A percentile compares a stretch with the other conserved stretches of the same genome.
phyloP scores from a whole-genome alignment of 2,888 invertebrate genomes.

The Zele albiditarsus region DNA sequence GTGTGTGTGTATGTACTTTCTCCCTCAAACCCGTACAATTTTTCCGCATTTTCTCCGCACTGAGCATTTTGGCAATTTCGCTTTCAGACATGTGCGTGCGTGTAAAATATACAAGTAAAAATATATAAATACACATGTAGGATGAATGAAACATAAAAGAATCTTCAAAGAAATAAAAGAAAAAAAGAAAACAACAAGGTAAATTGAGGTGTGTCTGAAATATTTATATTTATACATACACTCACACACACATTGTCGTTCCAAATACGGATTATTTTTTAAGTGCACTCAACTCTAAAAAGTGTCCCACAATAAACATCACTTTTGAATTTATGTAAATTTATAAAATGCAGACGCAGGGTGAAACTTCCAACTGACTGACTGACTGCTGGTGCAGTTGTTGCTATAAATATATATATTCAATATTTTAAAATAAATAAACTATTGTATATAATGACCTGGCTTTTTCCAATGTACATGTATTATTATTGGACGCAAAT shows the following conservation, averaged over 20 bases:
- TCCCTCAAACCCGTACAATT: conserved; percentile 21
- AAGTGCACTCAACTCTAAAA: background rate
- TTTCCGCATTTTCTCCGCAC: conserved; percentile 42
- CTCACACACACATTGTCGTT: too few relatives aligned
- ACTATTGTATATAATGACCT: too few relatives aligned
- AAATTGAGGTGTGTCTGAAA: too few relatives aligned
- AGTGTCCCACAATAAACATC: conserved; percentile 1
- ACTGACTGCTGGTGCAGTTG: background rate
- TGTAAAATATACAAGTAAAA: background rate
- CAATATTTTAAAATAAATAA: too few relatives aligned
- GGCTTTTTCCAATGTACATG: too few relatives aligned
- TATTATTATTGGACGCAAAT: too few relatives aligned
- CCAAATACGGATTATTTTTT: too few relatives aligned
- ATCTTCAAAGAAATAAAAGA: background rate
- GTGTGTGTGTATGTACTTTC: background rate
- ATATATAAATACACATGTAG: background rate
- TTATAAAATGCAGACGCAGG: background rate
- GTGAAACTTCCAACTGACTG: background rate
- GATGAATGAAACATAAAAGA: background rate
- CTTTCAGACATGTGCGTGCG: conserved; percentile 38
- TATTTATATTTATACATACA: too few relatives aligned
- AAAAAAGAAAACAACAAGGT: background rate
- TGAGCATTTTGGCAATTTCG: conserved; percentile 40
- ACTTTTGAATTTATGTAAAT: background rate
- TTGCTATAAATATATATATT: too few relatives aligned